Evolutionary conservation across 2,797 vertebrate genomes (phyloP).

Genomic region (Echiichthys vipera): DNA sequence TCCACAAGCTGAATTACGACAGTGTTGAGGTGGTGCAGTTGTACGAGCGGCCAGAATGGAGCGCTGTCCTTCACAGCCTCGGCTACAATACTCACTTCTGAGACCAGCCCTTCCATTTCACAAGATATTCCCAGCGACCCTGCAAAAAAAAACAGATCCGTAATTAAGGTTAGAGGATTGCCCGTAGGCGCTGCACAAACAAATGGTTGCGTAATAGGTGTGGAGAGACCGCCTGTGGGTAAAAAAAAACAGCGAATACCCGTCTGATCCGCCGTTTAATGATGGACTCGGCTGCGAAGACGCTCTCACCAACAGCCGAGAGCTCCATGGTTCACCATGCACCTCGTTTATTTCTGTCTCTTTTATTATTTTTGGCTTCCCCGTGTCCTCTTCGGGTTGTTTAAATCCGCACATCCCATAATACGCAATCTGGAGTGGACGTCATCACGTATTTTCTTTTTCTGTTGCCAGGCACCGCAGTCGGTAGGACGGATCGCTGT

Average conservation of each 20-base stretch:
- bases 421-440: slow-evolving; percentile 91
- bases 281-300: slow-evolving; percentile 98
- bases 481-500: slow-evolving; percentile 77
- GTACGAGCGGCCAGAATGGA: slow-evolving; percentile 71
- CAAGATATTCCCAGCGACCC: slow-evolving; percentile 99
- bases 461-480: slow-evolving; percentile 89
- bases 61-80: slow-evolving; percentile 73
- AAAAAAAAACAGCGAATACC: slow-evolving; percentile 79
- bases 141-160: slow-evolving; percentile 80
- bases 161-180: slow-evolving; percentile 47
- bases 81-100: slow-evolving; percentile 93
- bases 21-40: slow-evolving; percentile 63
- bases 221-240: slow-evolving; percentile 33
- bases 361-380: slow-evolving; percentile 71
- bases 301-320: slow-evolving; percentile 95
- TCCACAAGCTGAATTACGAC: slow-evolving; percentile 23
- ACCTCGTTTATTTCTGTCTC: slow-evolving; percentile 65
- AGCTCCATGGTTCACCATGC: slow-evolving; percentile 93
- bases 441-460: slow-evolving; percentile 91
- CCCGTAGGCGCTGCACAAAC: slow-evolving; percentile 52
- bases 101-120: slow-evolving; percentile 99
- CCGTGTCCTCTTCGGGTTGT: slow-evolving; percentile 77
- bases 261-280: slow-evolving; percentile 94
- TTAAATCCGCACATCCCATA: slow-evolving; percentile 92
- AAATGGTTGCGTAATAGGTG: slow-evolving; percentile 64